Evolutionary conservation across 2,113 vertebrate genomes (phyloP), one percentile per base, ranked within the genome.

Genomic region (Benitochromis conjunctus): DNA sequence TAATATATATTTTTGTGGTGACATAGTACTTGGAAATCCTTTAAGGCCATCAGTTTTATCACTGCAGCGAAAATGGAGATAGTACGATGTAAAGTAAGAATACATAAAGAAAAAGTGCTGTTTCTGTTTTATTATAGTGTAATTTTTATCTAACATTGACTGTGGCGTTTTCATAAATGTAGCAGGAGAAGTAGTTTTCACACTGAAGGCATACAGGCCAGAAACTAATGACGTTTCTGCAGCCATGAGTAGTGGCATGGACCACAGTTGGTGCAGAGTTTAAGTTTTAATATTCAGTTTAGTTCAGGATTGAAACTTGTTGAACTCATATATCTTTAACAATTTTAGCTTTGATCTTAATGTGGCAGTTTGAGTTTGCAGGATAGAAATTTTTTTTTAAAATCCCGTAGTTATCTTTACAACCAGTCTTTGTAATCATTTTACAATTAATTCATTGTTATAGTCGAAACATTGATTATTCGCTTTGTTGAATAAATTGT

Each of bases 201-300:
- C 21, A 71, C 7, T 1, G 6, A 8, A 13, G 6, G 10, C 53
- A 69, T 79, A 16, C n/a, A 64, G 74, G 66, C 79, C 81, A 81
- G 34, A 62, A 29, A 64, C 83, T 80, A 89, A 89, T 89, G 83
- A 91, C 38, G 51, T 76, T 79, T 89, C 85, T 88, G 86, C 89
- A 81, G 62, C 12, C 46, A 84, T 88, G 64, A 86, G 77, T 86
- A 41, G 60, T 83, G 78, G 86, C 71, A 85, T 46, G 6, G 31
- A 78, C 78, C 36, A 66, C 38, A 41, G 19, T 51, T 77, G 64
- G 55, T 85, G 60, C 55, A 66, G 21, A 26, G 53, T 71, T 89
- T 76, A 71, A 78, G 90, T 66, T 84, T 86, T 46, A 84, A 56
- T 90, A 86, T 60, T 56, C 38, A 74, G 1, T 43, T 46, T 87